Evolutionary conservation across 2,888 invertebrate species (phyloP).

Genomic region (Cybosia mesomella): DNA sequence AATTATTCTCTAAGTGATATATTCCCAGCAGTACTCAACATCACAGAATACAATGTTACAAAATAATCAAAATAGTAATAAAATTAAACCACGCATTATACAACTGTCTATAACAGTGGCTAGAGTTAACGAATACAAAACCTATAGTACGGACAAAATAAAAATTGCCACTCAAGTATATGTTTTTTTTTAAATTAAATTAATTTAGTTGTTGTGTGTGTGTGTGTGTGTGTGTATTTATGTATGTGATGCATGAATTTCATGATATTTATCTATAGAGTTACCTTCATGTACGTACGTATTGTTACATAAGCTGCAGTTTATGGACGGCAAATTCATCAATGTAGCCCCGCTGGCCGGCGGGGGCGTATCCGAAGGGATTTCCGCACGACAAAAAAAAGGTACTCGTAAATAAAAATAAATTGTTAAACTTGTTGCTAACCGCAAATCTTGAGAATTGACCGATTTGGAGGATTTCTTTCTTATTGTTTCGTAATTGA

Average conservation of each 20-base stretch:
- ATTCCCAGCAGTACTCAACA: conserved; percentile 26
- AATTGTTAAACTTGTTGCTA: too few relatives aligned
- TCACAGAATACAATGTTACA: conserved; percentile 29
- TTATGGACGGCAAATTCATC: background rate
- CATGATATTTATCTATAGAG: background rate
- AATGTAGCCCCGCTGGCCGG: too few relatives aligned
- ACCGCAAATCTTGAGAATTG: too few relatives aligned
- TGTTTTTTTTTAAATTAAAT: too few relatives aligned
- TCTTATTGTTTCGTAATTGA: too few relatives aligned
- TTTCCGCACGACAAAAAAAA: too few relatives aligned
- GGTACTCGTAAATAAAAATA: too few relatives aligned
- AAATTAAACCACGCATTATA: conserved; percentile 15
- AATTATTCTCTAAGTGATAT: background rate
- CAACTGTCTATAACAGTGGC: conserved; percentile 31
- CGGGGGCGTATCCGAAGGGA: too few relatives aligned
- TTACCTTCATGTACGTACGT: background rate
- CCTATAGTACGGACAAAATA: background rate
- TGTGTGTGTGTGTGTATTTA: background rate
- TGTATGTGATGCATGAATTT: background rate
- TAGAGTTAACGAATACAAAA: conserved; percentile 35
- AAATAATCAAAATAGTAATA: conserved; percentile 5
- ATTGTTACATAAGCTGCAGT: background rate
- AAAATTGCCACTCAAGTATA: conserved; percentile 13
- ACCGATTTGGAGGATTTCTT: too few relatives aligned
- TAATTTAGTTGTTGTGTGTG: too few relatives aligned